Percentiles rank a stretch among this genome's conserved stretches.
Evolutionary conservation across 2,888 invertebrate species (phyloP).

Genomic region (Parelbella ahira): DNA sequence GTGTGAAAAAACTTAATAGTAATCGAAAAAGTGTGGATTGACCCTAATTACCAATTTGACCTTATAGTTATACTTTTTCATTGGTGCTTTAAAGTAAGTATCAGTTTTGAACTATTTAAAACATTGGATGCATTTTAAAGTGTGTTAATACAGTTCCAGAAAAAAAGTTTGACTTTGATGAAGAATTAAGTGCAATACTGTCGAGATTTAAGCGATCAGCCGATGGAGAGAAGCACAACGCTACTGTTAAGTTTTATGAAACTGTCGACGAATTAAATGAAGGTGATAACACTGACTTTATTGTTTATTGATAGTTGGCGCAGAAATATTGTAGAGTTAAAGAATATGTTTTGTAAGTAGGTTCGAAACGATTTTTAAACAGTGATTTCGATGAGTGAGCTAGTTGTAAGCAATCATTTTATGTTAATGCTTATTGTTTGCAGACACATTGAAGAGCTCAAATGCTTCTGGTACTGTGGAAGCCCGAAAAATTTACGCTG

Average conservation of each 20-base stretch:
- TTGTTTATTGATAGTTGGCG: no score
- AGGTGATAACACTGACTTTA: no score
- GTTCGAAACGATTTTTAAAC: no score
- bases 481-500: slow-evolving; percentile 44
- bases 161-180: slow-evolving; percentile 6
- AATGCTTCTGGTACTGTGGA: slow-evolving; percentile 53
- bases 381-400: no score
- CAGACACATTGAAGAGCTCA: slow-evolving; percentile 55
- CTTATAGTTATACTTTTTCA: no score
- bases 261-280: slow-evolving; percentile 60
- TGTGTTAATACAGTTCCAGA: slow-evolving; percentile 13
- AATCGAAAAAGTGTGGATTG: no score
- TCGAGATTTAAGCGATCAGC: slow-evolving; percentile 48
- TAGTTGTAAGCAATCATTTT: no score
- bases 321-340: no score
- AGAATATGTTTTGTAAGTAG: no score
- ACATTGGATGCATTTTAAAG: not conserved
- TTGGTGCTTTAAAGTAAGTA: slow-evolving; percentile 13
- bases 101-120: not conserved
- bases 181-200: slow-evolving; percentile 21
- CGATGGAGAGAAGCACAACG: slow-evolving; percentile 38
- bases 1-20: no score
- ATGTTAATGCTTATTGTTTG: no score
- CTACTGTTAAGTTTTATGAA: slow-evolving; percentile 51
- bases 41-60: no score